Base-by-base conservation (phyloP, 2,888 invertebrate genomes). In the Lepas anatifera region DNA sequence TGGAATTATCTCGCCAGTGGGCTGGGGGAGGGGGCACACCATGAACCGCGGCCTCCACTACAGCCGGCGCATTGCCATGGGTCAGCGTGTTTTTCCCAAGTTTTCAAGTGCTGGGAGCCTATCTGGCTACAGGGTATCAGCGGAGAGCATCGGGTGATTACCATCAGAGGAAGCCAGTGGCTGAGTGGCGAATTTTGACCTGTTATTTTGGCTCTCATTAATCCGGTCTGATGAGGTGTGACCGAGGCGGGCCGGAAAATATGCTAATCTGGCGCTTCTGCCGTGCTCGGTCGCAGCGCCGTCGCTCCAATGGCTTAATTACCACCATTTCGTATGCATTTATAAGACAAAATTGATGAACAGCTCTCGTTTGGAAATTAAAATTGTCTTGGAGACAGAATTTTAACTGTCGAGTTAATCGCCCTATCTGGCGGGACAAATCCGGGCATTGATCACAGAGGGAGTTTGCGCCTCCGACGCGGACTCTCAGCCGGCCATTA, bases 321-420 rank as follows among this genome's bases (percentile, higher is more conserved):
- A 52, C 29, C 11, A 2, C 52, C 52, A 52, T 52, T 52, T 29
- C 27, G 52, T 52, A 52, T 52, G 52, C 52, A 52, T 52, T 52
- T 52, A 52, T 52, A 52, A 52, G 29, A 29, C 52, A 29, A 52
- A 52, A 52, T 52, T 52, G 52, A 52, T 52, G 52, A 52, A 52
- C 52, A 52, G 52, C 27, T 4, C 27, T 52, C 52, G 52, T 52
- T 52, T 52, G 52, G 13, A 52, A 52, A 52, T 52, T 52, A 52
- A 52, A 52, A 52, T 52, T 52, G 52, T 52, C 52, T 52, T 29
- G 4, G 52, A 52, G 52, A 52, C 52, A 52, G 52, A 52, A 52
- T 52, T 52, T 52, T 52, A 52, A 52, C 52, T 52, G 52, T 27
- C 29, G 52, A 29, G 52, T 52, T 52, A 52, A 52, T 52, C 52